Evolutionary conservation across 2,113 vertebrate genomes (phyloP).

Genomic region (Hassar affinis): DNA sequence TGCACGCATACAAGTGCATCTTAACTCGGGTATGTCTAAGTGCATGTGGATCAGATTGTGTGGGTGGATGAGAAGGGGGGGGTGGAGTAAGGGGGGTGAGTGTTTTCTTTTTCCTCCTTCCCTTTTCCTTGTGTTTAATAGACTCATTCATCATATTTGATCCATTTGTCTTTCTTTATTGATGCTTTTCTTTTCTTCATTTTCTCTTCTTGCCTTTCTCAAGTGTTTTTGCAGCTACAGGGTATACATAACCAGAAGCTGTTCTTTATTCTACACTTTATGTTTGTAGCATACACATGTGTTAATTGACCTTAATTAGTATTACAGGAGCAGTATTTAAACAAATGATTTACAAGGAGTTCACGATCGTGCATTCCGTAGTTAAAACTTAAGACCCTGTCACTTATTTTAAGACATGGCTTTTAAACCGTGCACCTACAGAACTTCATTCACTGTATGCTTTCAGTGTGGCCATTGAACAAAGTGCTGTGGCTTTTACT

Average conservation of each 20-base stretch:
- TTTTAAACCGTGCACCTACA: background rate
- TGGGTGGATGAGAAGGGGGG: background rate
- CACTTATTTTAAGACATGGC: background rate
- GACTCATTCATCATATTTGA: constrained; percentile 43
- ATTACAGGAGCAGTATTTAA: background rate
- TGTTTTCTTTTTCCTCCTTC: no score
- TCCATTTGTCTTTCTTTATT: background rate
- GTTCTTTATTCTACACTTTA: background rate
- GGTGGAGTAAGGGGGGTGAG: no score
- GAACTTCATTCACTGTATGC: background rate
- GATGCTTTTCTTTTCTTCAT: background rate
- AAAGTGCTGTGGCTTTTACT: background rate
- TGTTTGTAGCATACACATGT: background rate
- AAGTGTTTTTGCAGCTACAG: no score
- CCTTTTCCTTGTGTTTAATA: constrained; percentile 16
- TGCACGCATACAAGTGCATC: background rate
- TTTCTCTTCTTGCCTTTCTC: background rate
- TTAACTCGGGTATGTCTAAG: background rate
- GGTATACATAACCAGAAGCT: no score
- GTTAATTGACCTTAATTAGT: background rate
- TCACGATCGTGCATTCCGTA: background rate
- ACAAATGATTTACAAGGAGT: background rate
- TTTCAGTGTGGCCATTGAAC: background rate
- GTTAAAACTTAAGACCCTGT: background rate
- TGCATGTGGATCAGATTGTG: background rate